Evolutionary conservation across 1,140 invertebrate species (phyloP).

Genomic region (Helicorthomorpha holstii): DNA sequence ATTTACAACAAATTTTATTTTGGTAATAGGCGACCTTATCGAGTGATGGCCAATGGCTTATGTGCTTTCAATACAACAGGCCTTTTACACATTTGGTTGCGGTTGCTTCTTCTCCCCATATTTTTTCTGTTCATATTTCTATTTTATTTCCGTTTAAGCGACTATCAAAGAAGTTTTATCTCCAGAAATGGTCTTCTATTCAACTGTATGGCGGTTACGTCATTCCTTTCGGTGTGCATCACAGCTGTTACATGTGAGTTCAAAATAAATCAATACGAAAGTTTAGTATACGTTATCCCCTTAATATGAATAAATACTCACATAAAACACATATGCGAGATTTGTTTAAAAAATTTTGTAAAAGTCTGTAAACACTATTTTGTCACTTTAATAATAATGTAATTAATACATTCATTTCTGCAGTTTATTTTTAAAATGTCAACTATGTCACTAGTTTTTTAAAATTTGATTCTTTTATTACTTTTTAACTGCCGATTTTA

Average conservation of each 20-base stretch:
- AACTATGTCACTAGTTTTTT: too few species aligned
- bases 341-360: neutral
- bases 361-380: neutral
- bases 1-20: constrained; percentile 18
- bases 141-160: constrained; percentile 49
- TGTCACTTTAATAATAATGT: neutral
- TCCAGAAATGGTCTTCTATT: constrained; percentile 62
- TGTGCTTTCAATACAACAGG: constrained; percentile 49
- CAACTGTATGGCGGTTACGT: constrained; percentile 55
- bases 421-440: neutral
- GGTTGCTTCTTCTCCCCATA: constrained; percentile 54
- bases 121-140: constrained; percentile 59
- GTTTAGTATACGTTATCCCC: too few species aligned
- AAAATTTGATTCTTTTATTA: too few species aligned
- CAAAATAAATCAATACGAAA: too few species aligned
- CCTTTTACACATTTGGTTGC: constrained; percentile 48
- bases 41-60: constrained; percentile 13
- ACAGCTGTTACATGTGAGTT: constrained; percentile 39
- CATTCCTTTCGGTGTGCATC: constrained; percentile 52
- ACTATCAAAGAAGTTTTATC: constrained; percentile 52
- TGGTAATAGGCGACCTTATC: constrained; percentile 50
- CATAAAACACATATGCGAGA: neutral
- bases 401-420: neutral
- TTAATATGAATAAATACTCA: too few species aligned
- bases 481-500: too few species aligned